Conservation (phyloP, 2,113 vertebrate genomes). For the Emydura subglobosa region DNA sequence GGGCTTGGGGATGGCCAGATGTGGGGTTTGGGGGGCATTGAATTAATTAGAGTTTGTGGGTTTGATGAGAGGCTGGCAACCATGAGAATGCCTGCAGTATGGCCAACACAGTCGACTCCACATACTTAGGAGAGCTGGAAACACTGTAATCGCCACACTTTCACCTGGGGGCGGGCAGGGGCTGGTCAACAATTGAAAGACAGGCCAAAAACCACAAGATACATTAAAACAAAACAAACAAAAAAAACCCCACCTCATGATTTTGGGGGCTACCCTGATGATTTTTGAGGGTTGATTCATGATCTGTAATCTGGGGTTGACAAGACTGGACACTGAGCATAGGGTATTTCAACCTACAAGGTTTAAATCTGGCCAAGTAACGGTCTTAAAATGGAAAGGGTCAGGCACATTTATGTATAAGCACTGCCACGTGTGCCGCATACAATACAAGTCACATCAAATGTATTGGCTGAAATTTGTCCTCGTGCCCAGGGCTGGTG, state of each 20-base stretch:
- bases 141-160: not conserved
- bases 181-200: not conserved
- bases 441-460: too few species aligned
- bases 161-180: not conserved
- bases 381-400: too few species aligned
- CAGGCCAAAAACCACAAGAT: not conserved
- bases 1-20: not conserved
- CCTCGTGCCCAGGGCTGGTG: too few species aligned
- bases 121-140: constrained; percentile 3
- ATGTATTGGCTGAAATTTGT: too few species aligned
- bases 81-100: not conserved
- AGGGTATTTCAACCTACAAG: not conserved
- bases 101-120: not conserved
- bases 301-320: not conserved
- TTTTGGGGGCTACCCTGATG: not conserved
- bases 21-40: not conserved
- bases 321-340: not conserved
- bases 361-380: too few species aligned
- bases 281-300: constrained; percentile 18
- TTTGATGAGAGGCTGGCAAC: not conserved
- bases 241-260: not conserved
- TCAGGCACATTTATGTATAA: too few species aligned
- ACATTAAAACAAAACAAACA: not conserved
- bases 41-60: not conserved
- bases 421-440: too few species aligned